Conservation (phyloP, 37 sponge, comb jelly and placozoan species). For the Aplysina aerophoba region DNA sequence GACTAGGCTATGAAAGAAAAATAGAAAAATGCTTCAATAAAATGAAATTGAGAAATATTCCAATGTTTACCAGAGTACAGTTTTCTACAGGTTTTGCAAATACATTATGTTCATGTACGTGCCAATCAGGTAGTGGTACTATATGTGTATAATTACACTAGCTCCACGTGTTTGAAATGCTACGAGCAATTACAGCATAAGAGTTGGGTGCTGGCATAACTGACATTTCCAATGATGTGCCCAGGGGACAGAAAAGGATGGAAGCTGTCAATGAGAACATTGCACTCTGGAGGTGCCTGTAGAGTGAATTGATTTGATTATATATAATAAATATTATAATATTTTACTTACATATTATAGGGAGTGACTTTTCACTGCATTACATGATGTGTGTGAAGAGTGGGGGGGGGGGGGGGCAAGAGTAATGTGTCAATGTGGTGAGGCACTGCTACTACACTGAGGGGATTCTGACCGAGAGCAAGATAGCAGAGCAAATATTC, state of each 20-base stretch:
- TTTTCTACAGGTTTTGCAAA: neutral
- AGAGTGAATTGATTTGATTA: neutral
- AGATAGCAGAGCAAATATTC: no score
- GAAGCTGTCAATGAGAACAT: conserved; percentile 64
- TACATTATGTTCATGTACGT: neutral
- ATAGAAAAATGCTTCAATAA: neutral
- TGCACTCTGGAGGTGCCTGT: conserved; percentile 58
- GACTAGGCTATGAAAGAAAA: neutral
- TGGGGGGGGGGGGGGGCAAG: no score
- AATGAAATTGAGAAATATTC: neutral
- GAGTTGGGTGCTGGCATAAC: neutral
- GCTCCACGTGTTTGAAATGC: neutral
- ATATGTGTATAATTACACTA: neutral
- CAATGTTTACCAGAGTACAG: neutral
- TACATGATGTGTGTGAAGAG: no score
- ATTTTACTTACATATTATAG: neutral
- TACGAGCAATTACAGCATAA: neutral
- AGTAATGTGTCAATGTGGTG: no score
- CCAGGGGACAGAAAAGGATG: conserved; percentile 73
- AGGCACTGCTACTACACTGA: no score
- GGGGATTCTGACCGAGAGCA: no score
- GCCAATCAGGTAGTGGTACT: neutral
- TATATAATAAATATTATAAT: neutral
- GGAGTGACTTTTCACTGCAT: no score
- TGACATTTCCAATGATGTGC: conserved; percentile 84